These are phyloP conservation scores for Talpa occidentalis DNA, from an alignment of 2,113 vertebrate species.

Conservation along the genomic window DNA sequence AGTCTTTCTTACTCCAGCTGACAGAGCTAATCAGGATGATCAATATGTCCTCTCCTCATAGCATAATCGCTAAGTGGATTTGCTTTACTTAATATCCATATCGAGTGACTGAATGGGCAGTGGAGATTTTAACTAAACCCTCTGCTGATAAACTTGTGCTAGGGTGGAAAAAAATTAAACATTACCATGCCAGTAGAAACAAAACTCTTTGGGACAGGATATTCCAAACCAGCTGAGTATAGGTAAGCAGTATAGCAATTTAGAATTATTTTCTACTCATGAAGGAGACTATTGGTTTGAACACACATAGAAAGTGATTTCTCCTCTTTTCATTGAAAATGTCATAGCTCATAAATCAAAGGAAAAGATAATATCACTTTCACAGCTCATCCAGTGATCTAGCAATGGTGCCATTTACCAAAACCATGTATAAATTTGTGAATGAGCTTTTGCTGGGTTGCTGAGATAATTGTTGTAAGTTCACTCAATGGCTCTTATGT, in stretches of 20 bases:
- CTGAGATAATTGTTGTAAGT: neutral
- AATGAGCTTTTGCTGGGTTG: neutral
- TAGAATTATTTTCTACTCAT: neutral
- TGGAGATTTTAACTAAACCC: constrained; percentile 31
- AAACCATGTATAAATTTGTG: neutral
- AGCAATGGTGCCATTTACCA: neutral
- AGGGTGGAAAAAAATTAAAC: neutral
- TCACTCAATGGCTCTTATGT: neutral
- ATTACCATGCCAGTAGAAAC: neutral
- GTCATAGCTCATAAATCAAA: neutral
- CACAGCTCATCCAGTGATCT: neutral
- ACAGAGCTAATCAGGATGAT: constrained; percentile 62
- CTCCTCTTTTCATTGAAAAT: neutral
- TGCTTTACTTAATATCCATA: constrained; percentile 69
- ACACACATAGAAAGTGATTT: neutral
- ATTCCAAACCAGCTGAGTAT: neutral
- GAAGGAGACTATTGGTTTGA: neutral
- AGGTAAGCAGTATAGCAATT: neutral
- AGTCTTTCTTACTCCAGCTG: constrained; percentile 9
- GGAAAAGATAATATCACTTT: neutral
- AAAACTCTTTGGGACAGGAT: neutral
- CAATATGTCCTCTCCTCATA: neutral
- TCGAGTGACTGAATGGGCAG: constrained; percentile 32
- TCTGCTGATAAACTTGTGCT: constrained; percentile 26
- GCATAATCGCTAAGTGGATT: constrained; percentile 67